phyloP scores from a whole-genome alignment of 1,140 invertebrate genomes.

The Drosophila nigrodunni region DNA sequence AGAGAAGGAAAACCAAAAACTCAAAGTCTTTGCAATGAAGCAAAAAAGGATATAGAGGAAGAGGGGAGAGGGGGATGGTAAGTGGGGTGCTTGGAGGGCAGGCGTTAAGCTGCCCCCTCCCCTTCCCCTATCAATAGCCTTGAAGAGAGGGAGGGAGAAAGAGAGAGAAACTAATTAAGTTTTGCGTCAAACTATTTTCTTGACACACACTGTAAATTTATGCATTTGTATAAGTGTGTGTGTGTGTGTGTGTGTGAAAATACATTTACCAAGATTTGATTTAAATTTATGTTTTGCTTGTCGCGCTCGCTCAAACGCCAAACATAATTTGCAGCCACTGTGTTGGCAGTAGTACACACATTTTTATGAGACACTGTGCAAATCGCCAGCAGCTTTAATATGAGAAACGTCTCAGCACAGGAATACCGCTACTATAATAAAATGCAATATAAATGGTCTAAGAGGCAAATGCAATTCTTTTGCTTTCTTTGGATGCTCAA shows the following conservation, averaged over 20 bases:
- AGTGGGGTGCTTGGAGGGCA: constrained; percentile 2
- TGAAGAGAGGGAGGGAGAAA: neutral
- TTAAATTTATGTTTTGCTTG: constrained; percentile 46
- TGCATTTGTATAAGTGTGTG: constrained; percentile 43
- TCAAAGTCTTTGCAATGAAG: constrained; percentile 14
- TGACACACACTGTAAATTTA: constrained; percentile 53
- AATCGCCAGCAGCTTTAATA: neutral
- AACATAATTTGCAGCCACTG: constrained; percentile 20
- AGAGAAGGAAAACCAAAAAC: constrained; percentile 34
- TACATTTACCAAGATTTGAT: constrained; percentile 33
- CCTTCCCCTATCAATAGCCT: neutral
- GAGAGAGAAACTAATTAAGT: constrained; percentile 75
- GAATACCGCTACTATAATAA: neutral
- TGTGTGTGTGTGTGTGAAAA: constrained; percentile 37
- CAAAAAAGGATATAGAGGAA: neutral
- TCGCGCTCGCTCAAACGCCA: constrained; percentile 16
- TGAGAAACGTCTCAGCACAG: neutral
- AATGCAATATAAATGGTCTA: constrained; percentile 7
- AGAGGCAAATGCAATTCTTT: neutral
- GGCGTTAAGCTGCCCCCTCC: constrained; percentile 18
- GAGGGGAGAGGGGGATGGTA: neutral
- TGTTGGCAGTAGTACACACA: constrained; percentile 22
- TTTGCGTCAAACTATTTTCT: constrained; percentile 77
- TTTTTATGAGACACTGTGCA: constrained; percentile 39
- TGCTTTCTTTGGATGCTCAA: neutral